Conservation (phyloP, 2,797 vertebrate species). For the Hoplostethus mediterraneus region DNA sequence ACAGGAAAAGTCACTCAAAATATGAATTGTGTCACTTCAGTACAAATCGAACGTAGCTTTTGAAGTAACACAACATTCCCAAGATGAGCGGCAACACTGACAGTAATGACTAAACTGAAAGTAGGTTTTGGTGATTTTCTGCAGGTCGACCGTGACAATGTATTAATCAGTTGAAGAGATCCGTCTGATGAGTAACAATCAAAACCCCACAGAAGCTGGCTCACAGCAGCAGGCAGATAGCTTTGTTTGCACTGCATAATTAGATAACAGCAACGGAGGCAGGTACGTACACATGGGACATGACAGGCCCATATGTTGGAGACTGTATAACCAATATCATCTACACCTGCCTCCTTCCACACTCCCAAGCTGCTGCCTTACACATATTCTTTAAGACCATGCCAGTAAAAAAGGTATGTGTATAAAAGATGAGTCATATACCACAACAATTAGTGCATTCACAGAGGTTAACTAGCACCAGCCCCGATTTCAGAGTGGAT, state of each 20-base stretch:
- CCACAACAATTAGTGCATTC: conserved; percentile 62
- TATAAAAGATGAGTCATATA: conserved; percentile 56
- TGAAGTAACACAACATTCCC: conserved; percentile 34
- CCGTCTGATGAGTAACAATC: conserved; percentile 75
- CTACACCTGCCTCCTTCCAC: conserved; percentile 75
- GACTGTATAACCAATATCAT: conserved; percentile 82
- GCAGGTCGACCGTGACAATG: conserved; percentile 66
- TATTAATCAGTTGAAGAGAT: conserved; percentile 74
- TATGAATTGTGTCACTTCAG: conserved; percentile 6
- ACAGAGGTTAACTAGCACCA: conserved; percentile 69
- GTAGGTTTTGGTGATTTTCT: conserved; percentile 58
- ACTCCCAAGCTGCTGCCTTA: conserved; percentile 70
- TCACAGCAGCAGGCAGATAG: conserved; percentile 81
- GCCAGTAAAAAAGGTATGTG: conserved; percentile 30
- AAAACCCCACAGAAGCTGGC: conserved; percentile 74
- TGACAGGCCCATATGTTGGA: conserved; percentile 83
- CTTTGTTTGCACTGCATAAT: conserved; percentile 86
- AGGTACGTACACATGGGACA: conserved; percentile 84
- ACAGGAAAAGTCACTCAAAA: no score
- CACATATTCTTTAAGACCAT: conserved; percentile 61
- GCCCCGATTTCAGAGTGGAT: conserved; percentile 61
- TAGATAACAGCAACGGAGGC: conserved; percentile 83
- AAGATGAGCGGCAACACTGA: conserved; percentile 50
- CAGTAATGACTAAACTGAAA: conserved; percentile 57
- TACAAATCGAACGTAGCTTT: conserved; percentile 22